A percentile compares a stretch with the other conserved stretches of the same genome.
phyloP scores from a whole-genome alignment of 2,113 vertebrate genomes.

The Oenanthe oenanthe region DNA sequence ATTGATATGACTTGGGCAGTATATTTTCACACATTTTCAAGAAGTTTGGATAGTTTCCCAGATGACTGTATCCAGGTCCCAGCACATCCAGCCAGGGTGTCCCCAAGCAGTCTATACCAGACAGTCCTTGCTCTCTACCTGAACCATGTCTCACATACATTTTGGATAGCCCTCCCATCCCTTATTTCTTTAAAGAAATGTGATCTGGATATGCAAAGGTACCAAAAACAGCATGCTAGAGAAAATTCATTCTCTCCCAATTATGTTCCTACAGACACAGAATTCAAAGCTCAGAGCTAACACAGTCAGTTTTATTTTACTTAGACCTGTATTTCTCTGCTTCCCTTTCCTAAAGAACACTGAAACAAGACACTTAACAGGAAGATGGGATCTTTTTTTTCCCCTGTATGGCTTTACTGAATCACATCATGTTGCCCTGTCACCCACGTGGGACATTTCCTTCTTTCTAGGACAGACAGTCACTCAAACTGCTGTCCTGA shows the following conservation, averaged over 20 bases:
- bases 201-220: neutral
- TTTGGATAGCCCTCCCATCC: neutral
- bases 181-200: neutral
- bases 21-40: neutral
- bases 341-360: neutral
- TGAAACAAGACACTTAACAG: neutral
- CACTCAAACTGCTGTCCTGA: neutral
- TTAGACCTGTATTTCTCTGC: neutral
- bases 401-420: neutral
- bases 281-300: neutral
- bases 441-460: neutral
- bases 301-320: neutral
- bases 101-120: neutral
- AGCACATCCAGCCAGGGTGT: neutral
- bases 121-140: neutral
- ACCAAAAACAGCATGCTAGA: neutral
- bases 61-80: neutral
- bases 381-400: neutral
- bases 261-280: neutral
- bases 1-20: neutral
- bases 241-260: neutral
- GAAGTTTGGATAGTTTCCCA: neutral
- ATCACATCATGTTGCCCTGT: neutral
- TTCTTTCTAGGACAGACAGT: neutral
- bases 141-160: rapidly evolving